Conservation (phyloP, 2,888 invertebrate species). For the Sialis fuliginosa region DNA sequence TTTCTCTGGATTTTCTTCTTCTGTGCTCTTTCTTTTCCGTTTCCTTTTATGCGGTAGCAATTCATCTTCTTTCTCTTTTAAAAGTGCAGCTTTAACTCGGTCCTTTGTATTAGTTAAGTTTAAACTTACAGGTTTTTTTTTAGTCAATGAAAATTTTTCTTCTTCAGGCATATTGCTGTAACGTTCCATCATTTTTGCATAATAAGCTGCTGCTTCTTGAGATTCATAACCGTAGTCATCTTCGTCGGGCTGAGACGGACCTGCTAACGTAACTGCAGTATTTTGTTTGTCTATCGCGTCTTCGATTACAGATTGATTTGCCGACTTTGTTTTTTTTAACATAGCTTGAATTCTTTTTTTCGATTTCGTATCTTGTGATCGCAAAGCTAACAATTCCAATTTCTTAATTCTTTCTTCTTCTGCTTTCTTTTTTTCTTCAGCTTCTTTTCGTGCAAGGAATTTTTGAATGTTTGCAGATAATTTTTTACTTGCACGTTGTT, state of each 20-base stretch:
- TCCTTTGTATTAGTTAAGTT: conserved; percentile 46
- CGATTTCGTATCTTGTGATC: conserved; percentile 28
- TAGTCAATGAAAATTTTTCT: conserved; percentile 42
- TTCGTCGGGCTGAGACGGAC: conserved; percentile 67
- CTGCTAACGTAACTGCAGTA: conserved; percentile 54
- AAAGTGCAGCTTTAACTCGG: conserved; percentile 58
- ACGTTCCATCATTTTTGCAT: conserved; percentile 72
- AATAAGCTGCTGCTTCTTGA: conserved; percentile 61
- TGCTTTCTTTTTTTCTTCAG: conserved; percentile 52
- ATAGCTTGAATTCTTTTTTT: conserved; percentile 25
- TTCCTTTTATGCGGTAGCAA: conserved; percentile 46
- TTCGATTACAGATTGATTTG: conserved; percentile 68
- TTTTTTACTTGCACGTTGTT: conserved; percentile 42
- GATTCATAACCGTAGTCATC: conserved; percentile 87
- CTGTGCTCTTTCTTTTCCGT: conserved; percentile 24
- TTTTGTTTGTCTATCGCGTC: conserved; percentile 65
- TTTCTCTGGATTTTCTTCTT: conserved; percentile 15
- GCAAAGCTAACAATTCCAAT: conserved; percentile 42
- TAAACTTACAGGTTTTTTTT: conserved; percentile 29
- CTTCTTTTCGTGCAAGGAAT: conserved; percentile 65
- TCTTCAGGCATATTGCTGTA: conserved; percentile 56
- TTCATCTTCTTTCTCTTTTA: conserved; percentile 53
- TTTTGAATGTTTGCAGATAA: conserved; percentile 67
- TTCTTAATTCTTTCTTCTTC: conserved; percentile 43
- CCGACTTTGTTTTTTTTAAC: conserved; percentile 75